Percentiles rank a stretch among this genome's conserved stretches.
phyloP scores from a whole-genome alignment of 2,888 invertebrate species.

The Chloroclystis v-ata region DNA sequence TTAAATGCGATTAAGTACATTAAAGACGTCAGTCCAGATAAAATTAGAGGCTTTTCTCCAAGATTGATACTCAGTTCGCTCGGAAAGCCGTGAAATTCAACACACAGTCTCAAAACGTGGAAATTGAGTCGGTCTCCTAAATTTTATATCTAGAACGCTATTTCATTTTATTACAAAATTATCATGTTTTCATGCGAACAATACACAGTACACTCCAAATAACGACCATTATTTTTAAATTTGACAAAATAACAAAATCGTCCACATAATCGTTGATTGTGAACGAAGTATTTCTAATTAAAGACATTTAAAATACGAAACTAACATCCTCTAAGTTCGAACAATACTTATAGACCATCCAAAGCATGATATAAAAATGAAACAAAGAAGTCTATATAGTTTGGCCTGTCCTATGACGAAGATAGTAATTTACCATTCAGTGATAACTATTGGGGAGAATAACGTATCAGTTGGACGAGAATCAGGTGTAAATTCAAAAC shows the following conservation, averaged over 20 bases:
- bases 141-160: slow-evolving; percentile 11
- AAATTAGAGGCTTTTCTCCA: slow-evolving; percentile 8
- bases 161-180: slow-evolving; percentile 5
- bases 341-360: slow-evolving; percentile 11
- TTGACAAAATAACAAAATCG: no score
- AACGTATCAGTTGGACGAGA: no score
- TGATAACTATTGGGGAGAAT: not conserved
- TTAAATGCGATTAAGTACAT: slow-evolving; percentile 65
- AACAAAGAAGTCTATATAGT: slow-evolving; percentile 24
- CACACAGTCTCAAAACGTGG: slow-evolving; percentile 20
- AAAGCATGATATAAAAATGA: slow-evolving; percentile 16
- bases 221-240: no score
- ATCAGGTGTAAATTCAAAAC: no score
- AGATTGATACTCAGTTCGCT: not conserved
- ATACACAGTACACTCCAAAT: no score
- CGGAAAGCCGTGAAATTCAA: slow-evolving; percentile 13
- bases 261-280: no score
- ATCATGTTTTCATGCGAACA: no score
- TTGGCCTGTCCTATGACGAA: slow-evolving; percentile 28
- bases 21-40: slow-evolving; percentile 48
- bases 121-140: slow-evolving; percentile 7
- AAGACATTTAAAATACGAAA: no score
- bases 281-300: no score
- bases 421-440: slow-evolving; percentile 14
- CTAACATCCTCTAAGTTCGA: not conserved